Evolutionary conservation across 2,797 vertebrate genomes (phyloP).

Genomic region (Acestrorhynchus altus): DNA sequence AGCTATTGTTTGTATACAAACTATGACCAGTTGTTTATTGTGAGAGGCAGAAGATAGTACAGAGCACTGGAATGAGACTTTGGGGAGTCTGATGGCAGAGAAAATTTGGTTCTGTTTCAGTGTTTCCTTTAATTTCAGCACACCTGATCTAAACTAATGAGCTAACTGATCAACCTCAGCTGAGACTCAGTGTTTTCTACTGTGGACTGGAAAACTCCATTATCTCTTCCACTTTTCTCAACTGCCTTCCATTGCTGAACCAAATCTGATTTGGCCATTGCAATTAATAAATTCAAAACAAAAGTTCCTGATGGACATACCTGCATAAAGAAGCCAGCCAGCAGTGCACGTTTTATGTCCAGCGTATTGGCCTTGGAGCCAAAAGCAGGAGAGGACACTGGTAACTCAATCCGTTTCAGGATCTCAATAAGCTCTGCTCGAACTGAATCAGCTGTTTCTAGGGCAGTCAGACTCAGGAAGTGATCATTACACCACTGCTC

Average conservation of each 20-base stretch:
- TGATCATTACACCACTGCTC: slow-evolving; percentile 86
- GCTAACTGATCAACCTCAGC: too few relatives aligned
- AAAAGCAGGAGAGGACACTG: slow-evolving; percentile 84
- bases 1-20: too few relatives aligned
- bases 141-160: too few relatives aligned
- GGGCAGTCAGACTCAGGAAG: slow-evolving; percentile 81
- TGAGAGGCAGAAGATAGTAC: too few relatives aligned
- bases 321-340: slow-evolving; percentile 94
- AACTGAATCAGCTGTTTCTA: slow-evolving; percentile 82
- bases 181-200: not conserved
- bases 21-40: too few relatives aligned
- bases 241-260: not conserved
- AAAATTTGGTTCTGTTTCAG: not conserved
- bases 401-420: slow-evolving; percentile 85
- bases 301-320: slow-evolving; percentile 62
- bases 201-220: not conserved
- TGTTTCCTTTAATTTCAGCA: too few relatives aligned
- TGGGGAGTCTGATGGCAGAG: too few relatives aligned
- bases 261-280: not conserved
- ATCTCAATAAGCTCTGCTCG: slow-evolving; percentile 82
- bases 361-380: slow-evolving; percentile 81
- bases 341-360: slow-evolving; percentile 84
- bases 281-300: not conserved
- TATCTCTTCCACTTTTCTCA: not conserved
- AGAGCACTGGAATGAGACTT: too few relatives aligned